These are phyloP conservation scores for Hydrozoanthus gracilis DNA, from an alignment of 92 coral and sea anemone species.

Conservation along the genomic window DNA sequence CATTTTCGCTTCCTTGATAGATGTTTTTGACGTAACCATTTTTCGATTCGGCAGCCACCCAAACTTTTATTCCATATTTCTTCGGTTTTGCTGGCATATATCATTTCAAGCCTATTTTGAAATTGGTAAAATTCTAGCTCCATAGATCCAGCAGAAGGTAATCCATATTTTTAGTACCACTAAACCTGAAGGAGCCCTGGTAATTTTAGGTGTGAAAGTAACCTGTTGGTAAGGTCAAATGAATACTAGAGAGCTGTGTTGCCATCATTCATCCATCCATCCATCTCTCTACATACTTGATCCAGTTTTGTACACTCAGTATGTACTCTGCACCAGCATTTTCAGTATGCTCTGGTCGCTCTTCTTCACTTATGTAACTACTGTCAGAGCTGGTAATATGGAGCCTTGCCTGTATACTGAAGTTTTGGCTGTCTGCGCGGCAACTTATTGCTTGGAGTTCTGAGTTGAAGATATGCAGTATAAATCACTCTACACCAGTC, in stretches of 20 bases:
- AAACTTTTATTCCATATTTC: background rate
- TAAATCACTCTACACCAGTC: no score
- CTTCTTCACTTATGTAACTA: background rate
- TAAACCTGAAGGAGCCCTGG: no score
- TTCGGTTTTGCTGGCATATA: no score
- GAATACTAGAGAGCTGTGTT: background rate
- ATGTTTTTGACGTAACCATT: background rate
- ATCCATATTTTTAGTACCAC: no score
- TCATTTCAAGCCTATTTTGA: no score
- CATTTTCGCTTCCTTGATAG: background rate
- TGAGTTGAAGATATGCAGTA: background rate
- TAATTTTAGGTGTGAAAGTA: no score
- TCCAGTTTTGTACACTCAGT: background rate
- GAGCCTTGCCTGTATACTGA: background rate
- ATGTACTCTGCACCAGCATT: background rate
- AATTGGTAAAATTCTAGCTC: no score
- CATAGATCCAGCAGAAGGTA: no score
- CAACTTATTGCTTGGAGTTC: background rate
- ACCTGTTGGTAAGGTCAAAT: background rate
- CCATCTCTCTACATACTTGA: constrained; percentile 34
- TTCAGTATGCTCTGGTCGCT: background rate
- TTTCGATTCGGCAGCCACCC: background rate
- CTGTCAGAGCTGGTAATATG: background rate
- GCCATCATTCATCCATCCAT: constrained; percentile 35
- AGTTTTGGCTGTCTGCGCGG: background rate